Conservation (phyloP, 92 coral and sea anemone species). For the Umimayanthus chanpuru region DNA sequence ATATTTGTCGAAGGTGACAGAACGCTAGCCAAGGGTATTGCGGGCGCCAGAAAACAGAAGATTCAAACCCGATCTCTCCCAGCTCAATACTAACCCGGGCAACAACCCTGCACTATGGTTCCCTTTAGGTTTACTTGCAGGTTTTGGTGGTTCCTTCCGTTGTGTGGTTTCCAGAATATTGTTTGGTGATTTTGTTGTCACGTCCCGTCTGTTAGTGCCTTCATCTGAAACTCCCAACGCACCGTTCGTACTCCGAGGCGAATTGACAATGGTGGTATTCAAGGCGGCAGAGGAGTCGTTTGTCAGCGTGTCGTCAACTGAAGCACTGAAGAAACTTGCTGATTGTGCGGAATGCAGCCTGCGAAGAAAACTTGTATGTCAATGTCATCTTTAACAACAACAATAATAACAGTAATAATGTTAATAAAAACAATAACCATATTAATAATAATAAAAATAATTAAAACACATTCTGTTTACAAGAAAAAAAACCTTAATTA, state of each 20-base stretch:
- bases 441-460: no score
- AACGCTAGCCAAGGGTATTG: no score
- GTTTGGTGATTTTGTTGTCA: neutral
- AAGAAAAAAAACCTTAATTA: no score
- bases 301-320: neutral
- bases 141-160: neutral
- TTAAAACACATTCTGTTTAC: no score
- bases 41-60: no score
- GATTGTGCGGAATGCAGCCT: slow-evolving; percentile 12
- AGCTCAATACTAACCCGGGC: slow-evolving; percentile 24
- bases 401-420: no score
- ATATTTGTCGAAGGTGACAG: neutral
- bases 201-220: neutral
- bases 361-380: neutral
- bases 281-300: neutral
- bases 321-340: neutral
- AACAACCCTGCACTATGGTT: neutral
- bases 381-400: no score
- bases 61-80: neutral
- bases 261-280: slow-evolving; percentile 5
- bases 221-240: neutral
- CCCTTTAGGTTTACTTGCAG: neutral
- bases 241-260: neutral
- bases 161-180: neutral
- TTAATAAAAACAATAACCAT: no score